Evolutionary conservation across 2,888 invertebrate genomes (phyloP).

Genomic region (Plagiodera versicolora): DNA sequence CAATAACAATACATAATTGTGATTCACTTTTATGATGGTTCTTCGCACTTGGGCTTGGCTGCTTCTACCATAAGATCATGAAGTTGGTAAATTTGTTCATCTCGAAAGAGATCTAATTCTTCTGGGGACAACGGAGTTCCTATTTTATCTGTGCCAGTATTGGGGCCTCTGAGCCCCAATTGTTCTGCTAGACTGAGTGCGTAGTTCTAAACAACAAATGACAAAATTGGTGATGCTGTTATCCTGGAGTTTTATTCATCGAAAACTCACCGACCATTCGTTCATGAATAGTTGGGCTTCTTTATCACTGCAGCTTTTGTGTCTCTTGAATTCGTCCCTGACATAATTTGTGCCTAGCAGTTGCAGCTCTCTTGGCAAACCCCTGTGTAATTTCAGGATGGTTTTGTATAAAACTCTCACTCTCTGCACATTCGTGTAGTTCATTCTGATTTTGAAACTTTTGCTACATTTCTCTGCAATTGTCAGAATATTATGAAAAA

Average conservation of each 20-base stretch:
- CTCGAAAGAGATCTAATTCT: conserved; percentile 70
- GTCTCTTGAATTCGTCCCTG: conserved; percentile 77
- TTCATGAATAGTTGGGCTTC: conserved; percentile 78
- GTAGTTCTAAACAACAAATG: conserved; percentile 65
- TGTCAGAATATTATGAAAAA: too few species aligned
- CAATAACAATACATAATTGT: not conserved
- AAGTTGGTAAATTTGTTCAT: conserved; percentile 83
- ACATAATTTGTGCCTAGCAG: conserved; percentile 63
- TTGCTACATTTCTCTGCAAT: too few species aligned
- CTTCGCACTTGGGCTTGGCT: conserved; percentile 44
- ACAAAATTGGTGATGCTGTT: too few species aligned
- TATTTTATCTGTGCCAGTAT: conserved; percentile 62
- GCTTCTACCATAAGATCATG: conserved; percentile 79
- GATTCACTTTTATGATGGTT: conserved; percentile 1
- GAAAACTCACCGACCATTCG: conserved; percentile 80
- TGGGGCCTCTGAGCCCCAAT: conserved; percentile 56
- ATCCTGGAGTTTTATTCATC: not conserved
- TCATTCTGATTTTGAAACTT: conserved; percentile 26
- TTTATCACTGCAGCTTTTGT: conserved; percentile 70
- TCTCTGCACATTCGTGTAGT: conserved; percentile 52
- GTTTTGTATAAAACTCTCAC: conserved; percentile 64
- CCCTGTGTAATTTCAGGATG: conserved; percentile 62
- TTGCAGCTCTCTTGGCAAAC: conserved; percentile 60
- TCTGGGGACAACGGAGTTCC: conserved; percentile 66
- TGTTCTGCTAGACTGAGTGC: conserved; percentile 75